Evolutionary conservation across 2,113 vertebrate genomes (phyloP), one percentile per base, ranked within the genome.

Genomic region (Tetrax tetrax): DNA sequence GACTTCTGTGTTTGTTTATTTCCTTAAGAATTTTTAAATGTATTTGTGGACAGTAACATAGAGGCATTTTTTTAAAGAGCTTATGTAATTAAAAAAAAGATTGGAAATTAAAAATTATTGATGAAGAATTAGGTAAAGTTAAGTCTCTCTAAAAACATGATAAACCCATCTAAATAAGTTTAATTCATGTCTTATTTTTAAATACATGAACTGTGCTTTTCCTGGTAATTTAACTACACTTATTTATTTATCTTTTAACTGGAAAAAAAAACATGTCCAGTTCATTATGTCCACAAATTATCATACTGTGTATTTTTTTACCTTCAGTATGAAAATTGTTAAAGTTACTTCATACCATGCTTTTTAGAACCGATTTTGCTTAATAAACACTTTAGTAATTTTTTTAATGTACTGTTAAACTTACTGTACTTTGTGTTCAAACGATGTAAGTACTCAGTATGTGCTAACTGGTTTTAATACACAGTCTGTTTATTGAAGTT

Each of bases 11-110:
- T 47, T 74, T 57, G 2, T 79, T 71, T 77, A 81, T 90, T 97
- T 87, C 27, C 53, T 89, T 72, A 83, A 89, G 69, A 91, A 87
- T 71, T 83, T 96, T 96, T 53, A 81, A 89, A 65, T 83, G 57
- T 85, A 33, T 85, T 93, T 82, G 89, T 96, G 89, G 87, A 90
- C 59, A 79, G 59, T 94, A 68, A 89, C 25, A 19, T 59, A 69
- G 24, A 18, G 14, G 3, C 14, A 56, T 96, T 94, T 17, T 95
- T 95, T 84, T 88, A 93, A 92, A 77, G 25, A 85, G 20, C 21
- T 2, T 37, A 76, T 61, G 17, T 69, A 82, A 47, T 77, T 60
- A 75, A 79, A 45, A 61, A 61, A 20, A 10, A 19, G 5, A 85
- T 70, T 70, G 63, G 12, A 71, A 88, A 59, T 70, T 6, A 74